A percentile compares a stretch with the other conserved stretches of the same genome.
These are phyloP conservation scores for Phalera bucephala DNA, from an alignment of 2,888 invertebrate genomes.

Conservation along the genomic window DNA sequence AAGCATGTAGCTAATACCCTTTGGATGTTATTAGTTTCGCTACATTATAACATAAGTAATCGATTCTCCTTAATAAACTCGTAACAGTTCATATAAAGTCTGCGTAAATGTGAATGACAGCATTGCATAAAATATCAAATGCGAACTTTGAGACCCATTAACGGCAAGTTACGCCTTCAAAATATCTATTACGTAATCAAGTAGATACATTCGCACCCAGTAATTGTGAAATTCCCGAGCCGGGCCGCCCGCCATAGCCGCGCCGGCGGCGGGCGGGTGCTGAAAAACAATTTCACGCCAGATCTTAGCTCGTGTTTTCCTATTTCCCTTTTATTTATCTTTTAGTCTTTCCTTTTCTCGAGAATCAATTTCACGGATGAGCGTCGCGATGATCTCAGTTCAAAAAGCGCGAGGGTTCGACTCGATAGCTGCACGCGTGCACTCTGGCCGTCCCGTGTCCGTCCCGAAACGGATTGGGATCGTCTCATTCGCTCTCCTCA, in stretches of 20 bases:
- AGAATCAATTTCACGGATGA: conserved; percentile 84
- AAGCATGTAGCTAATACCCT: conserved; percentile 15
- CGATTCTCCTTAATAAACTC: no score
- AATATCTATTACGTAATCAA: conserved; percentile 68
- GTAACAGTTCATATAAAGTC: no score
- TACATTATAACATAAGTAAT: no score
- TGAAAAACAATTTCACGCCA: conserved; percentile 84
- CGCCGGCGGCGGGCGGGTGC: conserved; percentile 65
- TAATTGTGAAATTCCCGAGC: conserved; percentile 81
- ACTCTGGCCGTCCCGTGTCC: conserved; percentile 30
- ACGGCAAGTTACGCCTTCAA: conserved; percentile 31
- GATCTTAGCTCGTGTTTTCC: conserved; percentile 83
- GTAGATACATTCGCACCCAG: conserved; percentile 76
- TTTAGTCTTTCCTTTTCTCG: conserved; percentile 81
- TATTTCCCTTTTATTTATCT: conserved; percentile 84
- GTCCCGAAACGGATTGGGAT: conserved; percentile 27
- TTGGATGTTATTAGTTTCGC: conserved; percentile 13
- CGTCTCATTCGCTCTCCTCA: conserved; percentile 47
- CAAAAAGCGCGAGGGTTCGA: conserved; percentile 69
- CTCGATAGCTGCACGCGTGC: conserved; percentile 52
- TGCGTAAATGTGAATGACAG: no score
- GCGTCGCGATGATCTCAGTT: conserved; percentile 80
- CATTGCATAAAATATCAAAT: no score
- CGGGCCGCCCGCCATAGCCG: conserved; percentile 55
- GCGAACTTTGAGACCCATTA: no score